A percentile compares a stretch with the other conserved stretches of the same genome.
These are phyloP conservation scores for Okamejei kenojei DNA, from an alignment of 2,797 vertebrate species.

Conservation along the genomic window DNA sequence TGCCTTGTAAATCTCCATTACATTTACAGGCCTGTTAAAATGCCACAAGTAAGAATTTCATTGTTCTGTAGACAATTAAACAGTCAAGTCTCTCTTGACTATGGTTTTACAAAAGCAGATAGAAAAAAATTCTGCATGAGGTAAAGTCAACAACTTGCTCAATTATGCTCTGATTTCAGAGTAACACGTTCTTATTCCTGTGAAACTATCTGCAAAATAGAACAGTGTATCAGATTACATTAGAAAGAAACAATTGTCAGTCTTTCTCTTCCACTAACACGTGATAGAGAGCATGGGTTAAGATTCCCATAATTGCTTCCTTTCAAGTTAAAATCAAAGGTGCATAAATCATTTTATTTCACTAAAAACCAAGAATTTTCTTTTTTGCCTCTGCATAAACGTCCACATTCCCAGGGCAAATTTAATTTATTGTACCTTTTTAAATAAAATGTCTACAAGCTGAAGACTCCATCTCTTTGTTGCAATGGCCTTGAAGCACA, in stretches of 20 bases:
- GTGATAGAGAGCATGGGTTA: background rate
- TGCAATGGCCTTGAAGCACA: background rate
- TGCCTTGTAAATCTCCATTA: too few relatives aligned
- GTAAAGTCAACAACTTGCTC: constrained; percentile 12
- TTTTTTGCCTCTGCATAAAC: too few relatives aligned
- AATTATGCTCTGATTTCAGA: background rate
- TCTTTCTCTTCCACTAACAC: background rate
- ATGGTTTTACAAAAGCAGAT: background rate
- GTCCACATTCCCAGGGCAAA: background rate
- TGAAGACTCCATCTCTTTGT: background rate
- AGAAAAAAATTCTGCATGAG: background rate
- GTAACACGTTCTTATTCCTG: background rate
- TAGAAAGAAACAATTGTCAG: background rate
- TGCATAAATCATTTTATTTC: background rate
- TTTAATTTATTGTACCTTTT: background rate
- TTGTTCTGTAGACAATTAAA: too few relatives aligned
- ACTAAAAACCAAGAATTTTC: background rate
- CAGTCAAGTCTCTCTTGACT: too few relatives aligned
- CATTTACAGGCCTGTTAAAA: too few relatives aligned
- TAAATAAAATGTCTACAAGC: background rate
- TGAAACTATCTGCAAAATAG: constrained; percentile 3
- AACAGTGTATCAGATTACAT: constrained; percentile 4
- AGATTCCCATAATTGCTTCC: background rate
- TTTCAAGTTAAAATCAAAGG: constrained; percentile 17
- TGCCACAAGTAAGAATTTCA: too few relatives aligned